Evolutionary conservation across 2,797 vertebrate species (phyloP).

Genomic region (Iguana delicatissima): DNA sequence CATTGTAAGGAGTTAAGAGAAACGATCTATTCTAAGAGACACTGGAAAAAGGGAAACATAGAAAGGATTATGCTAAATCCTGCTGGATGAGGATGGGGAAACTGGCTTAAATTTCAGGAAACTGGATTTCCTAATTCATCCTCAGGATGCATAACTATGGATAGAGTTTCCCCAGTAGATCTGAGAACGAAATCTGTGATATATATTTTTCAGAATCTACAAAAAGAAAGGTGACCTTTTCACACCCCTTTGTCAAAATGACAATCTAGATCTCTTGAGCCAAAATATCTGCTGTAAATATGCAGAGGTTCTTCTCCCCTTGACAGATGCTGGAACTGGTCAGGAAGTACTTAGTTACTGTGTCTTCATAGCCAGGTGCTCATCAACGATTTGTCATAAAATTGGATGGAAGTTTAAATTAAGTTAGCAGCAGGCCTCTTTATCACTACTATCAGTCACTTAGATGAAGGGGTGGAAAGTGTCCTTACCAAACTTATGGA

Average conservation of each 20-base stretch:
- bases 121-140: no score
- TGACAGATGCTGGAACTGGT: neutral
- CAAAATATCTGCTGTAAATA: neutral
- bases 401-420: neutral
- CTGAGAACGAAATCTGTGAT: neutral
- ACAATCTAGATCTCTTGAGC: neutral
- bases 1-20: neutral
- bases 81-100: no score
- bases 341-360: neutral
- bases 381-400: neutral
- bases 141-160: neutral
- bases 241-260: conserved; percentile 3
- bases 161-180: neutral
- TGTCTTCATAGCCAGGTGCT: neutral
- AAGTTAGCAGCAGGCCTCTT: neutral
- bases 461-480: neutral
- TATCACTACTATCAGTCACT: neutral
- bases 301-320: neutral
- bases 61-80: neutral
- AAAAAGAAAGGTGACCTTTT: neutral
- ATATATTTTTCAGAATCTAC: neutral
- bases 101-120: neutral
- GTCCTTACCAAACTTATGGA: neutral
- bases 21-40: neutral
- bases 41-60: neutral